Evolutionary conservation across 2,797 vertebrate species (phyloP).

Genomic region (Poeciliopsis infans): DNA sequence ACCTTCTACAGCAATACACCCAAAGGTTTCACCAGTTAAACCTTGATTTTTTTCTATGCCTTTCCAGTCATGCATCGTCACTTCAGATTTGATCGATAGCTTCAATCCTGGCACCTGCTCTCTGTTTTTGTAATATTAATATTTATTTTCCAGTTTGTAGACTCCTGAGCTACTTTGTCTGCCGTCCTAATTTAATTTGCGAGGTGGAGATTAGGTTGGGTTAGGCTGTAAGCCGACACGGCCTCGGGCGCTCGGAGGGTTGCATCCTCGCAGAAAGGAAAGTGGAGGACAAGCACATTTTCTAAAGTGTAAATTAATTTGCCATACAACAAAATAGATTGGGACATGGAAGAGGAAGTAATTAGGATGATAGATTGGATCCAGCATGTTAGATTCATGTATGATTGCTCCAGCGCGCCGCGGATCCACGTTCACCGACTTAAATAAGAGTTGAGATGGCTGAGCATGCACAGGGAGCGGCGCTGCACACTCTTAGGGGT

Average conservation of each 20-base stretch:
- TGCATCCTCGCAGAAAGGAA: slow-evolving; percentile 55
- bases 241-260: slow-evolving; percentile 23
- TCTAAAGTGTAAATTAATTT: slow-evolving; percentile 79
- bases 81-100: slow-evolving; percentile 55
- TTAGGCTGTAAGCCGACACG: slow-evolving; percentile 38
- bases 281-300: slow-evolving; percentile 77
- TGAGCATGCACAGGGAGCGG: slow-evolving; percentile 46
- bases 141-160: slow-evolving; percentile 55
- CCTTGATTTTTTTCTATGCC: slow-evolving; percentile 25
- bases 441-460: slow-evolving; percentile 59
- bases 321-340: slow-evolving; percentile 70
- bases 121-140: slow-evolving; percentile 50
- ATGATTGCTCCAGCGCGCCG: slow-evolving; percentile 59
- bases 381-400: slow-evolving; percentile 68
- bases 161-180: slow-evolving; percentile 54
- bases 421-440: slow-evolving; percentile 46
- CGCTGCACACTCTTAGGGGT: slow-evolving; percentile 10
- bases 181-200: slow-evolving; percentile 59
- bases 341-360: slow-evolving; percentile 77
- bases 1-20: slow-evolving; percentile 19
- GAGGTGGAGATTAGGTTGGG: slow-evolving; percentile 53
- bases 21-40: slow-evolving; percentile 30
- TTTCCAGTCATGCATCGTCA: slow-evolving; percentile 15
- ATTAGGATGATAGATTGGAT: slow-evolving; percentile 84
- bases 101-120: slow-evolving; percentile 49